phyloP scores from a whole-genome alignment of 2,113 vertebrate genomes.

The Dasyornis broadbenti region DNA sequence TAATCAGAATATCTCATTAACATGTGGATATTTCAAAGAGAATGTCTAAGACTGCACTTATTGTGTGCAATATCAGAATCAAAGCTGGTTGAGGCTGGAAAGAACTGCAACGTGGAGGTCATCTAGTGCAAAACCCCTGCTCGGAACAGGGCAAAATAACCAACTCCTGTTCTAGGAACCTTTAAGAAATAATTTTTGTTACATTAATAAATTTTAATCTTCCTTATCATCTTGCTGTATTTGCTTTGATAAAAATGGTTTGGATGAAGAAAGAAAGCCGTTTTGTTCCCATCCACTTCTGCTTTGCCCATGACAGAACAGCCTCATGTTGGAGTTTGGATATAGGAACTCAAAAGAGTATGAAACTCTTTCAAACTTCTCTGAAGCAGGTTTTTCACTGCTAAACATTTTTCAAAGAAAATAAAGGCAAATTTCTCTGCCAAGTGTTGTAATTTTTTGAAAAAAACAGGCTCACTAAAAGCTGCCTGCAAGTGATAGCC shows the following conservation, averaged over 20 bases:
- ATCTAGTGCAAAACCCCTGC: not conserved
- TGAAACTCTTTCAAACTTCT: not conserved
- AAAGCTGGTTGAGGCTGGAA: not conserved
- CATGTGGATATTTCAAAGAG: not conserved
- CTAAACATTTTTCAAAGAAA: not conserved
- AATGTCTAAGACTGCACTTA: not conserved
- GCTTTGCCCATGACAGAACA: not conserved
- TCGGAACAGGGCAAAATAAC: not conserved
- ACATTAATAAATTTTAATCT: not conserved
- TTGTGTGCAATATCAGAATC: not conserved
- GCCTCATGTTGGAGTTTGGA: not conserved
- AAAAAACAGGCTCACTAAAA: not conserved
- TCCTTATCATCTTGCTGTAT: not conserved
- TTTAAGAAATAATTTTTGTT: not conserved
- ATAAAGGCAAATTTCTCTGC: not conserved
- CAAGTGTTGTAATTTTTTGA: not conserved
- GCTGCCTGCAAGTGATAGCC: not conserved
- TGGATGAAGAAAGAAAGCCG: fast-evolving
- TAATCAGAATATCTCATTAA: not conserved
- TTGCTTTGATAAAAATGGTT: not conserved
- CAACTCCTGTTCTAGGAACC: not conserved
- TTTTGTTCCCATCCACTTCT: not conserved
- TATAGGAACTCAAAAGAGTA: fast-evolving
- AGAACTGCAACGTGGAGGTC: not conserved
- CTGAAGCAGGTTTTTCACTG: not conserved